Evolutionary conservation across 2,888 invertebrate species (phyloP), one percentile per base, ranked within the genome.

Genomic region (Sturmia bella): DNA sequence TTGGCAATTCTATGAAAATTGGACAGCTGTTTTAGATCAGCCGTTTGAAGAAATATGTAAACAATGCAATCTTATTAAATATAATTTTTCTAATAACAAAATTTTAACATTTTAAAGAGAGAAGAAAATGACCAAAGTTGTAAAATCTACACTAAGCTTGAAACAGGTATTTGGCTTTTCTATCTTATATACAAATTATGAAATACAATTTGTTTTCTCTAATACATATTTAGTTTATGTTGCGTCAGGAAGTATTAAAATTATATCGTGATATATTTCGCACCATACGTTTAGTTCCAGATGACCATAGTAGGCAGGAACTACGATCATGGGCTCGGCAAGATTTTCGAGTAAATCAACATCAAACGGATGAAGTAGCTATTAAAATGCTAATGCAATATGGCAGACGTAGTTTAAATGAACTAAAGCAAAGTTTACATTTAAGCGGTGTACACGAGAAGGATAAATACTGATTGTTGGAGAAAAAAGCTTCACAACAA

Each of bases 161-260:
- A 94, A 94, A 88, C 94, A 94, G 92, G 94, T 94, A 73, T 79
- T 0, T 5, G 21, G 54, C 1, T 17, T 5, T 24, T 9, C 32
- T 57, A 19, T 43, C 0, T 15, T 19, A 5, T 50, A 27, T 13
- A 27, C 11, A 24, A 54, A 12, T 50, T 70, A 7, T 59, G 50
- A 50, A 52, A 21, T 7, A 39, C 69, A 15, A 15, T 21, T 11
- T 24, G 32, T 2, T 37, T 32, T 9, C 9, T 45, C 21, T 93
- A 27, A 13, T n/a, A n/a, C n/a, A n/a, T n/a, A n/a, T n/a, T n/a
- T 90, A 97, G 96, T 97, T 97, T 89, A 93, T 97, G 89, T 89
- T 96, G 37, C 93, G 95, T 12, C 94, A 95, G 91, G 94, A 96
- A 91, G 96, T 96, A 0, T 89, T 96, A 19, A 94, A 94, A 86